Percentiles rank a stretch among this genome's conserved stretches.
phyloP scores from a whole-genome alignment of 2,113 vertebrate genomes.

The Chelonoidis abingdonii region DNA sequence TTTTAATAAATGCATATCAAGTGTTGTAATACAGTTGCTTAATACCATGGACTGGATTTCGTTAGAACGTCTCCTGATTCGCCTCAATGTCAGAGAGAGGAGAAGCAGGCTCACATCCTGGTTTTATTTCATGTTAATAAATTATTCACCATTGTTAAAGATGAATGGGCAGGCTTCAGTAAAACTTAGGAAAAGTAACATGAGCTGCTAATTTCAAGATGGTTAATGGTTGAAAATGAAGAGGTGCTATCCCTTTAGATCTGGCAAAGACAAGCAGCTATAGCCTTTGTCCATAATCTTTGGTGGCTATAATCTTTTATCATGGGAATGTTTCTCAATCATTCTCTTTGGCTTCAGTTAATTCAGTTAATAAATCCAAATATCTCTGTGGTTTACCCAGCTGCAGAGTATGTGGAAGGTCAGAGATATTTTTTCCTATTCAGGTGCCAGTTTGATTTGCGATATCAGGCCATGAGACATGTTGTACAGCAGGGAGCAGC shows the following conservation, averaged over 20 bases:
- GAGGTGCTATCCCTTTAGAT: neutral
- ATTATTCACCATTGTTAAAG: neutral
- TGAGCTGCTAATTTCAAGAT: neutral
- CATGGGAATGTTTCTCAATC: neutral
- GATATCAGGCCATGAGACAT: neutral
- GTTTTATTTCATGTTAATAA: neutral
- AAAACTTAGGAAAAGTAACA: neutral
- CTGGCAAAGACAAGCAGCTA: neutral
- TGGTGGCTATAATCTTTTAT: neutral
- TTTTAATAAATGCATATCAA: conserved; percentile 29
- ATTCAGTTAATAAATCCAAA: neutral
- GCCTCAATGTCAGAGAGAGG: neutral
- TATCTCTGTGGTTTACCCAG: neutral
- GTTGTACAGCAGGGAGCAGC: neutral
- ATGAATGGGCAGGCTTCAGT: neutral
- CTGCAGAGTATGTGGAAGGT: neutral
- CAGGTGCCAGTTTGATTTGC: neutral
- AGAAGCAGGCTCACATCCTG: neutral
- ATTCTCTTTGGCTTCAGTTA: neutral
- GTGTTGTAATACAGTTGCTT: neutral
- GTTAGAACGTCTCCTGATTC: neutral
- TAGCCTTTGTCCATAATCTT: neutral
- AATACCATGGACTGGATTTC: neutral
- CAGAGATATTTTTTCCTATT: neutral
- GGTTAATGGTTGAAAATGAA: neutral